Percentiles rank a stretch among this genome's conserved stretches.
These are phyloP conservation scores for Cataglyphis hispanica DNA, from an alignment of 1,140 invertebrate species.

Conservation along the genomic window DNA sequence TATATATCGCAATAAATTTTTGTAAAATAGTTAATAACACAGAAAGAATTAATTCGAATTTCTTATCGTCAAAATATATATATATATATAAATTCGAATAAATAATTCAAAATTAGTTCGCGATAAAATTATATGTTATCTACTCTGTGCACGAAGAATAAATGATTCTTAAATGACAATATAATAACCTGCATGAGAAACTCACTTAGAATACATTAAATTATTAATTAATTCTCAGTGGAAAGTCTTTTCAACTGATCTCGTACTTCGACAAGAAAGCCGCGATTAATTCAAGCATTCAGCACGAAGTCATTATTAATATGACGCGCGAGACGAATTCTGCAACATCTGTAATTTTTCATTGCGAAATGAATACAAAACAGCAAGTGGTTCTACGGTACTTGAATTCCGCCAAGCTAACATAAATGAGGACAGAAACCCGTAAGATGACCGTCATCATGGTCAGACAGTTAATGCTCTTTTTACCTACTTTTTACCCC, in stretches of 20 bases:
- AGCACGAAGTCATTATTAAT: constrained; percentile 34
- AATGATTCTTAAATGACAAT: constrained; percentile 6
- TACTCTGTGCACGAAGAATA: neutral
- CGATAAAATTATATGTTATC: constrained; percentile 1
- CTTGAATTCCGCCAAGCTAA: neutral
- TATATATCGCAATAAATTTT: neutral
- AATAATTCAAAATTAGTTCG: neutral
- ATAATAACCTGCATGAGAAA: constrained; percentile 29
- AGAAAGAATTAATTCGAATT: neutral
- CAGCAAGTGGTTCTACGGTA: neutral
- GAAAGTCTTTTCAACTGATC: constrained; percentile 26
- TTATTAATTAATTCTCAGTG: constrained; percentile 4
- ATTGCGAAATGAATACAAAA: neutral
- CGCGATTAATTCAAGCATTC: constrained; percentile 50
- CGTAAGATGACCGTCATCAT: neutral
- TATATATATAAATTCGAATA: neutral
- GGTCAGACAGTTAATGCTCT: neutral
- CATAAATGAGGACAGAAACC: constrained; percentile 12
- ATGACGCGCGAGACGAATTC: constrained; percentile 36
- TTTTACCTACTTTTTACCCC: neutral
- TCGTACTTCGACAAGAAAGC: constrained; percentile 7
- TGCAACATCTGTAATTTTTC: constrained; percentile 18
- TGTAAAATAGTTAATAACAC: no score
- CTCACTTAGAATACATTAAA: constrained; percentile 33
- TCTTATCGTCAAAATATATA: neutral